phyloP scores from a whole-genome alignment of 2,888 invertebrate genomes.

The Bimastos eiseni region DNA sequence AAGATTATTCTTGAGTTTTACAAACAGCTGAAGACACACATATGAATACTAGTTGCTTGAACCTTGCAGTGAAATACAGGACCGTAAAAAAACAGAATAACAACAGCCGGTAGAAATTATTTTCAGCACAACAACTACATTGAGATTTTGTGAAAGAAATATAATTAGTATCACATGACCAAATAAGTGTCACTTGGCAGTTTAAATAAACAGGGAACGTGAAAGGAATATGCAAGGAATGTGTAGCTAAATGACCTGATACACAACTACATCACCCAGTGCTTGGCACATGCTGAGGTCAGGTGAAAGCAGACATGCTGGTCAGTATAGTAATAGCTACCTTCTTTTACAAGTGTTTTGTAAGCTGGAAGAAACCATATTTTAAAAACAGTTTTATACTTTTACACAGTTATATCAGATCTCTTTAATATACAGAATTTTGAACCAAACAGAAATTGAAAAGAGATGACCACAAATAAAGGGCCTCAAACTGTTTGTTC shows the following conservation, averaged over 20 bases:
- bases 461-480: neutral
- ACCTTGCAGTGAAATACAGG: neutral
- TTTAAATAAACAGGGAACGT: neutral
- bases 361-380: conserved; percentile 19
- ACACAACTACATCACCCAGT: neutral
- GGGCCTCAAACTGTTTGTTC: neutral
- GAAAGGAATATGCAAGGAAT: neutral
- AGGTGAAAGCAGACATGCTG: neutral
- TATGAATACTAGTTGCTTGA: neutral
- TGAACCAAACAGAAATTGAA: neutral
- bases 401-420: neutral
- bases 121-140: neutral
- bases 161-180: neutral
- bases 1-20: neutral
- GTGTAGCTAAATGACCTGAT: neutral
- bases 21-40: neutral
- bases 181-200: too few relatives aligned
- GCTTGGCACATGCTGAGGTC: conserved; percentile 3
- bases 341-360: neutral
- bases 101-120: neutral
- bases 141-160: neutral
- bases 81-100: neutral
- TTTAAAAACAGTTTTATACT: neutral
- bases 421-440: neutral
- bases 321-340: neutral